Evolutionary conservation across 2,113 vertebrate genomes (phyloP).

Genomic region (Pelusios castaneus): DNA sequence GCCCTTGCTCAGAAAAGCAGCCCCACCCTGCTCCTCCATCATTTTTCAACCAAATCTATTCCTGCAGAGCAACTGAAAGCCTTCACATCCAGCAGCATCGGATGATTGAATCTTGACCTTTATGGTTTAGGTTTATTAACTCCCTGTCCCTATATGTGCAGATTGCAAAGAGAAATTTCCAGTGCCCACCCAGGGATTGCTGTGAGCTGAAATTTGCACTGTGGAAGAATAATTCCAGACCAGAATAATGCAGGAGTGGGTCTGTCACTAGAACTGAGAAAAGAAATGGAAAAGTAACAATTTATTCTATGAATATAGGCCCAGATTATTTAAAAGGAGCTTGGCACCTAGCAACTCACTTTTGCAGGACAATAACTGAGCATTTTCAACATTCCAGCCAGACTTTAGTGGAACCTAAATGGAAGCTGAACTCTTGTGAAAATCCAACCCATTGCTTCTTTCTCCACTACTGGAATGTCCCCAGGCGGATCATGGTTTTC

Average conservation of each 20-base stretch:
- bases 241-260: neutral
- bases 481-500: neutral
- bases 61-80: neutral
- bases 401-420: rapidly evolving
- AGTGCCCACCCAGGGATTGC: neutral
- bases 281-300: neutral
- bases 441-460: rapidly evolving
- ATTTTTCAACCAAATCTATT: neutral
- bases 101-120: neutral
- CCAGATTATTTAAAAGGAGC: neutral
- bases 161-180: neutral
- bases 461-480: neutral
- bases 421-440: rapidly evolving
- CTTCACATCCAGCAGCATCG: neutral
- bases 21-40: neutral
- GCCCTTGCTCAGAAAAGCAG: neutral
- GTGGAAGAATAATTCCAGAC: neutral
- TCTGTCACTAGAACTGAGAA: neutral
- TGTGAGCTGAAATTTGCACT: neutral
- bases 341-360: neutral
- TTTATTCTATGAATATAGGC: neutral
- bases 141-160: neutral
- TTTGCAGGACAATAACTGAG: neutral
- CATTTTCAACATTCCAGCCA: neutral
- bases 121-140: neutral